Conservation (phyloP, 2,113 vertebrate species). For the Paramisgurnus dabryanus region DNA sequence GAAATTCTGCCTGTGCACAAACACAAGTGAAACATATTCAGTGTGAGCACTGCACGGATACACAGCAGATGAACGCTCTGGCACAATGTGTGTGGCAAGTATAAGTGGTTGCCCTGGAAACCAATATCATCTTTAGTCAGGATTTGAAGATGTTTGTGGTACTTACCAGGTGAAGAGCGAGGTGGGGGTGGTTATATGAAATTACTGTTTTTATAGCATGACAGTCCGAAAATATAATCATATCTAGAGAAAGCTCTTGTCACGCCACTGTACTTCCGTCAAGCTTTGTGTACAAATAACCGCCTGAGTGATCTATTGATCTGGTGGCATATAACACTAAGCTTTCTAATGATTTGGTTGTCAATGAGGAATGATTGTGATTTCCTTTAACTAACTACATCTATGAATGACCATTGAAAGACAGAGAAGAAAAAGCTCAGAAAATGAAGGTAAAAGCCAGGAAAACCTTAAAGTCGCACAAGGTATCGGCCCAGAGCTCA, state of each 20-base stretch:
- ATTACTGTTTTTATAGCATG: constrained; percentile 27
- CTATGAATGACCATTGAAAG: neutral
- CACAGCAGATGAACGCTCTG: constrained; percentile 17
- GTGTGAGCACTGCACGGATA: constrained; percentile 26
- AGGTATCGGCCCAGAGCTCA: constrained; percentile 61
- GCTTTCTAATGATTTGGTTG: neutral
- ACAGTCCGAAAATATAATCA: constrained; percentile 34
- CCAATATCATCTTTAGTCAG: constrained; percentile 51
- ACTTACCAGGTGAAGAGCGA: constrained; percentile 49
- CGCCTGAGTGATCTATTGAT: neutral
- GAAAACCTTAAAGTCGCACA: constrained; percentile 51
- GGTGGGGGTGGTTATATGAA: constrained; percentile 33
- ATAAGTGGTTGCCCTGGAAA: constrained; percentile 57
- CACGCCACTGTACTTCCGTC: neutral
- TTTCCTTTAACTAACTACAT: neutral
- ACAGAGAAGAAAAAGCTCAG: neutral
- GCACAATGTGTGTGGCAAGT: constrained; percentile 35
- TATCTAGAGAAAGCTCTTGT: constrained; percentile 3
- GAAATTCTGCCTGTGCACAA: constrained; percentile 22
- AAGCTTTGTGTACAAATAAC: neutral
- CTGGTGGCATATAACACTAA: neutral
- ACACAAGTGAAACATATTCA: constrained; percentile 28
- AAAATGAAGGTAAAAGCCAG: neutral
- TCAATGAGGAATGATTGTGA: neutral
- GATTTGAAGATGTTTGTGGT: constrained; percentile 49